Evolutionary conservation across 2,888 invertebrate genomes (phyloP).

Genomic region (Bellardia bayeri): DNA sequence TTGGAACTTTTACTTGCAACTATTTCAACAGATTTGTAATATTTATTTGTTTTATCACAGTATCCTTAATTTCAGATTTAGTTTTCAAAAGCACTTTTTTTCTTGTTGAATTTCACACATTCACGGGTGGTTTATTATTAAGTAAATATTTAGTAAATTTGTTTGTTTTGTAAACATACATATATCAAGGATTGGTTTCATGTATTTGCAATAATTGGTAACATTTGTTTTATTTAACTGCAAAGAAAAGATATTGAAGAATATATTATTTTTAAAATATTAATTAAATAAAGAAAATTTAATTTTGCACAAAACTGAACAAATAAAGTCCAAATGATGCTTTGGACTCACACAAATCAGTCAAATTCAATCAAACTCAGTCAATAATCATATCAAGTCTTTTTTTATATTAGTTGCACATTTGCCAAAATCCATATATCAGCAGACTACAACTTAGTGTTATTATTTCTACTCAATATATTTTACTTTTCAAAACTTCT

Average conservation of each 20-base stretch:
- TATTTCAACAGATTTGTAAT: constrained; percentile 7
- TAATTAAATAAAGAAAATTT: too few relatives aligned
- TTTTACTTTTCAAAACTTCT: too few relatives aligned
- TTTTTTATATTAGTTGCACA: too few relatives aligned
- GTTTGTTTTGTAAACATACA: not conserved
- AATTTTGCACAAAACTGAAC: too few relatives aligned
- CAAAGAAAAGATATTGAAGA: not conserved
- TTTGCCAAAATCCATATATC: too few relatives aligned
- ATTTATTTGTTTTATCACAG: constrained; percentile 54
- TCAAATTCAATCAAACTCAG: too few relatives aligned
- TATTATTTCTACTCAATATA: too few relatives aligned
- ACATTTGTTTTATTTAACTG: constrained; percentile 7
- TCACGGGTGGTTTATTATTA: not conserved
- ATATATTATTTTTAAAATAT: not conserved
- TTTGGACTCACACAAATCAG: too few relatives aligned
- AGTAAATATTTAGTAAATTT: not conserved
- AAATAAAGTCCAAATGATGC: too few relatives aligned
- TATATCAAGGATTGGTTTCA: not conserved
- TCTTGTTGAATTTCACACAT: not conserved
- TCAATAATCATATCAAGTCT: too few relatives aligned
- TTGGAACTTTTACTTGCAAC: constrained; percentile 15
- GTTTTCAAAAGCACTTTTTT: constrained; percentile 4
- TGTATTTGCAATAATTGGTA: not conserved
- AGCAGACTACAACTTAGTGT: too few relatives aligned
- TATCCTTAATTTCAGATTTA: constrained; percentile 3